Conservation (phyloP, 2,113 vertebrate genomes). For the Lanius ludovicianus region DNA sequence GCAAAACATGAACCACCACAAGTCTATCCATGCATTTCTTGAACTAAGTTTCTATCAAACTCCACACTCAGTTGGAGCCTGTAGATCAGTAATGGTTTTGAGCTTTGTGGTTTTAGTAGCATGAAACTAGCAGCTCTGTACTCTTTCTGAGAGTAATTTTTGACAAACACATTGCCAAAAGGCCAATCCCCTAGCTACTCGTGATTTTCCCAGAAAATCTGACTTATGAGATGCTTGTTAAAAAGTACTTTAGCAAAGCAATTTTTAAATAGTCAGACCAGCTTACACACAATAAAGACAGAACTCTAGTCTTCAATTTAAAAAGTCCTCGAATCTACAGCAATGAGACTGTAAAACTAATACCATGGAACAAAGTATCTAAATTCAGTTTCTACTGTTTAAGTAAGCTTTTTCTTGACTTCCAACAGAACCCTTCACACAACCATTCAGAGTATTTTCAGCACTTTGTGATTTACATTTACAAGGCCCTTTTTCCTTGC, state of each 20-base stretch:
- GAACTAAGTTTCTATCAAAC: not conserved
- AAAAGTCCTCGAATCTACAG: not conserved
- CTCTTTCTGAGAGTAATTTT: not conserved
- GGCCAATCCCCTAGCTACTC: not conserved
- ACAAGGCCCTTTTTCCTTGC: accelerated
- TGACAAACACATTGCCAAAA: not conserved
- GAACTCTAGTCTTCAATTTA: not conserved
- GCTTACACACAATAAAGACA: not conserved
- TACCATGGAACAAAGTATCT: not conserved
- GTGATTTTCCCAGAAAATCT: not conserved
- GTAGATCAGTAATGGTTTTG: not conserved
- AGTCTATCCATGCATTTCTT: not conserved
- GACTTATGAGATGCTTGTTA: not conserved
- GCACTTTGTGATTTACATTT: not conserved
- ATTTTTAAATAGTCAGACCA: not conserved
- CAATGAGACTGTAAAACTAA: not conserved
- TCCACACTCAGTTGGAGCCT: not conserved
- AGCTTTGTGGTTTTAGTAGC: not conserved
- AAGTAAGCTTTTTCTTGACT: not conserved
- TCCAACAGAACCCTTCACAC: not conserved
- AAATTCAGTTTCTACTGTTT: not conserved
- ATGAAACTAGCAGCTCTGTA: not conserved
- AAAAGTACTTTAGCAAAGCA: not conserved
- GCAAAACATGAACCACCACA: not conserved
- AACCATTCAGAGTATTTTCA: not conserved